Conservation (phyloP, 2,113 vertebrate genomes). For the Brachypodius melanocephalos region DNA sequence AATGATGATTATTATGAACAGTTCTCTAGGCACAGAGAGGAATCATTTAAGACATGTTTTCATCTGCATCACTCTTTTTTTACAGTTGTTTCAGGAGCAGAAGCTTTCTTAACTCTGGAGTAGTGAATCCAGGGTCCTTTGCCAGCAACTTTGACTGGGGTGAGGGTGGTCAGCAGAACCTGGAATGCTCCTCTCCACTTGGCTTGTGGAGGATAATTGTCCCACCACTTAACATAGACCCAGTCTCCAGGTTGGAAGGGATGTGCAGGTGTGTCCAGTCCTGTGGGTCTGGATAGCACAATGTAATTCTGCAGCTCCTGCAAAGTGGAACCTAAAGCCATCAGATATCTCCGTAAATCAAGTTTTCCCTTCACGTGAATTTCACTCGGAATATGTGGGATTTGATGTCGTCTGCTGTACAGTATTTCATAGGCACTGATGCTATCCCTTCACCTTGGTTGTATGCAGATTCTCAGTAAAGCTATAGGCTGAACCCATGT, state of each 20-base stretch:
- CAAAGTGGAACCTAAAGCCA: not conserved
- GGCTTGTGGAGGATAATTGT: not conserved
- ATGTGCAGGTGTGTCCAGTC: not conserved
- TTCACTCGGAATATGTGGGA: not conserved
- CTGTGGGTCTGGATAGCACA: not conserved
- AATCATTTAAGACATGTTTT: not conserved
- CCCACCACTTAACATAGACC: not conserved
- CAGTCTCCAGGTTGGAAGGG: not conserved
- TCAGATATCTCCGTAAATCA: not conserved
- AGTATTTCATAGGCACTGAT: not conserved
- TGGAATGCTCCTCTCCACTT: not conserved
- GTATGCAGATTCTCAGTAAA: not conserved
- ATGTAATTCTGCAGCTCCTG: not conserved
- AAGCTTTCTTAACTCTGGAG: not conserved
- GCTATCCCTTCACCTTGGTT: not conserved
- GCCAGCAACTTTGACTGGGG: not conserved
- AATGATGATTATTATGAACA: not conserved
- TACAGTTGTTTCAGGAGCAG: not conserved
- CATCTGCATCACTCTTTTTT: not conserved
- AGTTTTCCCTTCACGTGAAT: not conserved
- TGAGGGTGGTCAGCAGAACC: not conserved
- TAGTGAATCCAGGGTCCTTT: not conserved
- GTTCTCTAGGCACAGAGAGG: not conserved
- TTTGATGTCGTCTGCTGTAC: not conserved
- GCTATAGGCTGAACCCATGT: not conserved